Evolutionary conservation across 2,888 invertebrate species (phyloP).

Genomic region (Nezara viridula): DNA sequence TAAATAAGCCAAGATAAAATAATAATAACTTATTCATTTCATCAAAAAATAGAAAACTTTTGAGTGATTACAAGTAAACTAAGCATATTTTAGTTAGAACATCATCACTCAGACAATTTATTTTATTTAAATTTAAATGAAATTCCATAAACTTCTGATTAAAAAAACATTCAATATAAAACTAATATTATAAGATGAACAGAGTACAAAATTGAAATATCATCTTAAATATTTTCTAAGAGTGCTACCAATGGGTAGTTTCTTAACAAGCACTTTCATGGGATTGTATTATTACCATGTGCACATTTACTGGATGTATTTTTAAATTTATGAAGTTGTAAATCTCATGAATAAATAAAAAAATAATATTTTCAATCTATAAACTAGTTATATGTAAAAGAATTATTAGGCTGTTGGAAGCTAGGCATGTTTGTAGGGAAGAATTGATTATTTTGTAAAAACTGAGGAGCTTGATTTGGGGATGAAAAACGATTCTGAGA

Average conservation of each 20-base stretch:
- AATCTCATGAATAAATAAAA: not conserved
- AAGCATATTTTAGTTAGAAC: not conserved
- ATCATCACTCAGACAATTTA: not conserved
- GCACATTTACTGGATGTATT: too few relatives aligned
- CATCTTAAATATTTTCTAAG: too few relatives aligned
- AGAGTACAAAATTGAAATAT: not conserved
- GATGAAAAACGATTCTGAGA: not conserved
- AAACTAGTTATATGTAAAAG: not conserved
- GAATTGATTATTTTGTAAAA: not conserved
- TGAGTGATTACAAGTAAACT: not conserved
- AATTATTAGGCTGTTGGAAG: conserved; percentile 36
- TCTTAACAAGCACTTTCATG: too few relatives aligned
- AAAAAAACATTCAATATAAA: not conserved
- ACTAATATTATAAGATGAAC: not conserved
- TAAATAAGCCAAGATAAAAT: not conserved
- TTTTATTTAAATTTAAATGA: not conserved
- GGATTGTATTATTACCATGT: too few relatives aligned
- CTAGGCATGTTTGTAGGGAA: conserved; percentile 15
- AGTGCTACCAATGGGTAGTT: too few relatives aligned
- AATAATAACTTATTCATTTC: not conserved
- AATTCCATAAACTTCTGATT: not conserved
- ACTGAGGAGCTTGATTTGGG: not conserved
- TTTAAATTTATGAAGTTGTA: too few relatives aligned
- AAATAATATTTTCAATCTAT: not conserved
- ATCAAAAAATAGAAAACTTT: not conserved